These are phyloP conservation scores for Megaceryle alcyon DNA, from an alignment of 2,797 vertebrate genomes.

Conservation along the genomic window DNA sequence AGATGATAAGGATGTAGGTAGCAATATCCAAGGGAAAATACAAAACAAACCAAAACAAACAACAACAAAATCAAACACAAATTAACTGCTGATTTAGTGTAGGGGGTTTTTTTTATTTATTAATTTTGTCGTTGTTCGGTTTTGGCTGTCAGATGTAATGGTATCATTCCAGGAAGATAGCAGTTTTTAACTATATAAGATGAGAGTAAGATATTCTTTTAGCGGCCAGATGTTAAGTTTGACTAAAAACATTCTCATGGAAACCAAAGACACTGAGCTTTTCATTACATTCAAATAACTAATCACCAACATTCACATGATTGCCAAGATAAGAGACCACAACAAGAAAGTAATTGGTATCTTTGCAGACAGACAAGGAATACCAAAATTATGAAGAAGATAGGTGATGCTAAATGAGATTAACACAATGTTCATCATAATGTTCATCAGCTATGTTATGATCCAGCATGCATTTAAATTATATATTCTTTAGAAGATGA, in stretches of 20 bases:
- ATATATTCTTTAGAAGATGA: not conserved
- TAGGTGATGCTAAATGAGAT: not conserved
- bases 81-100: not conserved
- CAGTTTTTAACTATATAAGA: not conserved
- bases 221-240: not conserved
- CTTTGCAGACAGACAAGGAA: not conserved
- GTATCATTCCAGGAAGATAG: not conserved
- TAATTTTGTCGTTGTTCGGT: not conserved
- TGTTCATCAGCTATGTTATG: not conserved
- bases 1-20: not conserved
- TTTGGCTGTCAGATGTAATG: not conserved
- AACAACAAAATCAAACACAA: not conserved
- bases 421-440: not conserved
- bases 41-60: too few species aligned
- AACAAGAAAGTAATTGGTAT: not conserved
- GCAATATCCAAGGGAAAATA: not conserved
- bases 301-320: not conserved
- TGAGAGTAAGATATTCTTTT: constrained; percentile 6
- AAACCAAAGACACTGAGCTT: not conserved
- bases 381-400: not conserved
- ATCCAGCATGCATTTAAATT: not conserved
- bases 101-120: not conserved
- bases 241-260: not conserved
- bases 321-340: not conserved
- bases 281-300: not conserved